phyloP scores from a whole-genome alignment of 2,888 invertebrate species.

The Petrolisthes manimaculis region DNA sequence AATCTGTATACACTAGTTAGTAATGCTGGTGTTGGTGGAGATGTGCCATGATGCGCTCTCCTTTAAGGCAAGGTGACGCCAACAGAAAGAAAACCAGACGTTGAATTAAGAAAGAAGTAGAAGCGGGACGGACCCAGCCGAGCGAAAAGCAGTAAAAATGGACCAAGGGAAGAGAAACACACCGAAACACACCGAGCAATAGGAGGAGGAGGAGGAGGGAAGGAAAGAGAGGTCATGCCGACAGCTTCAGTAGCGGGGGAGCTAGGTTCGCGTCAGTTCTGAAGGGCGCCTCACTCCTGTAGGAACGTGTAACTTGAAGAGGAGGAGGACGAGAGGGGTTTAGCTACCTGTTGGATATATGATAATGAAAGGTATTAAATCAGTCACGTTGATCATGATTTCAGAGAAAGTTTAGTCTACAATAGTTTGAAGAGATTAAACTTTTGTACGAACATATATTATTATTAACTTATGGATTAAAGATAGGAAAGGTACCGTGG shows the following conservation, averaged over 20 bases:
- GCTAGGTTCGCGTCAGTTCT: not conserved
- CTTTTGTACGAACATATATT: too few relatives aligned
- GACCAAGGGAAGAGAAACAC: slow-evolving; percentile 40
- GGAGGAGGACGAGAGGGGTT: not conserved
- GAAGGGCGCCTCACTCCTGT: not conserved
- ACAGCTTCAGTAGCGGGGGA: slow-evolving; percentile 11
- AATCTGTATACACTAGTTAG: too few relatives aligned
- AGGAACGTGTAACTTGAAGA: not conserved
- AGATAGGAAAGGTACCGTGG: too few relatives aligned
- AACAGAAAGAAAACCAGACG: slow-evolving; percentile 22
- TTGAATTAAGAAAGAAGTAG: not conserved
- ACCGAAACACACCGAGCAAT: slow-evolving; percentile 30
- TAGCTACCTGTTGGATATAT: too few relatives aligned
- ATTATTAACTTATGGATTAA: too few relatives aligned
- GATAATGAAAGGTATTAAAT: not conserved
- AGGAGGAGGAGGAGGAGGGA: slow-evolving; percentile 18
- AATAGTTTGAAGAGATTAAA: too few relatives aligned
- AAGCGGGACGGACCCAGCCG: slow-evolving; percentile 17
- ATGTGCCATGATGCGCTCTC: not conserved
- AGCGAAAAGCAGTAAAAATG: slow-evolving; percentile 45
- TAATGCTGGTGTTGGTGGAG: not conserved
- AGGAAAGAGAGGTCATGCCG: slow-evolving; percentile 32
- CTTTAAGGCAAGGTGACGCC: slow-evolving; percentile 9
- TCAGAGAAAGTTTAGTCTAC: too few relatives aligned
- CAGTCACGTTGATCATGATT: too few relatives aligned